Conservation (phyloP, 2,888 invertebrate genomes). For the Erynnis tages region DNA sequence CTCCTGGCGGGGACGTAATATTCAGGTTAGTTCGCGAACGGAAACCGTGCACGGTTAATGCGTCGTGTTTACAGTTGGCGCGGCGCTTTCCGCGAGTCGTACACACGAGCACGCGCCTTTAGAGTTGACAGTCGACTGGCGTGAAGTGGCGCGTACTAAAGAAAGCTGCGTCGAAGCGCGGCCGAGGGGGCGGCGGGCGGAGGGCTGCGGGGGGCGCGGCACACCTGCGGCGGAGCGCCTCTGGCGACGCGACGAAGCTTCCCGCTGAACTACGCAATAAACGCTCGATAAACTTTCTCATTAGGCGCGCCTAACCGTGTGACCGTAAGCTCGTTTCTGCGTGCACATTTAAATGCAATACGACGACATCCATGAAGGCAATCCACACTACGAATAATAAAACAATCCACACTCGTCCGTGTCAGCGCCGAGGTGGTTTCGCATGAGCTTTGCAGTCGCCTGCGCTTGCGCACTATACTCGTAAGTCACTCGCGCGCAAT, state of each 20-base stretch:
- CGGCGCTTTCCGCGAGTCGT: constrained; percentile 52
- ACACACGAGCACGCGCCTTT: constrained; percentile 49
- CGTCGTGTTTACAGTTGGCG: constrained; percentile 79
- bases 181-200: constrained; percentile 45
- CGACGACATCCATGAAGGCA: constrained; percentile 59
- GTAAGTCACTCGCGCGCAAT: constrained; percentile 33
- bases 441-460: constrained; percentile 41
- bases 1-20: constrained; percentile 51
- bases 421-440: constrained; percentile 43
- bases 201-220: constrained; percentile 51
- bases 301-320: constrained; percentile 80
- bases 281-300: constrained; percentile 82
- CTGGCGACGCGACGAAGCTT: constrained; percentile 69
- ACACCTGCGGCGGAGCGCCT: constrained; percentile 66
- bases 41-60: constrained; percentile 68
- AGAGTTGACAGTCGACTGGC: constrained; percentile 75
- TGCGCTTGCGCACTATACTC: constrained; percentile 41
- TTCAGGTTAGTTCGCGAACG: constrained; percentile 69
- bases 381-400: constrained; percentile 63
- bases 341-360: constrained; percentile 66
- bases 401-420: constrained; percentile 54
- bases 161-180: constrained; percentile 53
- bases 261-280: constrained; percentile 79
- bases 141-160: constrained; percentile 52
- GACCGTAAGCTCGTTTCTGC: constrained; percentile 77